Conservation (phyloP, 2,888 invertebrate genomes). For the Cantharis rustica region DNA sequence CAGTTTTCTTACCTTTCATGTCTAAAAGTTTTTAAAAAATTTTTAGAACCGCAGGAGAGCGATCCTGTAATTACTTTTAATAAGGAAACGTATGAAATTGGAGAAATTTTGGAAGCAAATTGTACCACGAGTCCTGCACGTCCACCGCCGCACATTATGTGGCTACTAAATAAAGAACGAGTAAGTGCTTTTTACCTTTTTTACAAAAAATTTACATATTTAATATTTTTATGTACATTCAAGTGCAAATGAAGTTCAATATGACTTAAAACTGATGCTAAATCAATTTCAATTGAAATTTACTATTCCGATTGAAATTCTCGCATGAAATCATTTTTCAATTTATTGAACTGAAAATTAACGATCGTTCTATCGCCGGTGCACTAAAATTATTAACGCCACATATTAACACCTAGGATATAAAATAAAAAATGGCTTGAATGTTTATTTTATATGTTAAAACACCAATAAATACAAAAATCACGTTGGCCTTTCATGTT, state of each 20-base stretch:
- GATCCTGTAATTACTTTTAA: constrained; percentile 75
- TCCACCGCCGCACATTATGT: constrained; percentile 76
- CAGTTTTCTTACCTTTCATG: neutral
- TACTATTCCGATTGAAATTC: neutral
- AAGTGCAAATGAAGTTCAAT: neutral
- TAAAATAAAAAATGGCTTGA: neutral
- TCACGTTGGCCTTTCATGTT: neutral
- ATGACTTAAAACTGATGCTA: neutral
- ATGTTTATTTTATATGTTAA: neutral
- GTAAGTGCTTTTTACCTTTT: constrained; percentile 51
- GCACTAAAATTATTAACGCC: neutral
- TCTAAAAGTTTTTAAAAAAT: neutral
- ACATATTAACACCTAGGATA: neutral
- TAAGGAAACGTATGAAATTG: constrained; percentile 68
- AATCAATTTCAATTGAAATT: neutral
- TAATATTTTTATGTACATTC: neutral
- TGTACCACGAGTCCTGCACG: constrained; percentile 75
- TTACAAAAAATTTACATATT: neutral
- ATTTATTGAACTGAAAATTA: neutral
- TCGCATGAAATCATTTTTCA: neutral
- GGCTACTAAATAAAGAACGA: constrained; percentile 78
- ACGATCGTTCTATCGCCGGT: neutral
- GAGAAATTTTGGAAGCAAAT: constrained; percentile 72
- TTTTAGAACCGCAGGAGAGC: constrained; percentile 67
- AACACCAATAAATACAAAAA: neutral